A percentile compares a stretch with the other conserved stretches of the same genome.
phyloP scores from a whole-genome alignment of 35 echinoderm and acorn worm species.

The Lytechinus variegatus region DNA sequence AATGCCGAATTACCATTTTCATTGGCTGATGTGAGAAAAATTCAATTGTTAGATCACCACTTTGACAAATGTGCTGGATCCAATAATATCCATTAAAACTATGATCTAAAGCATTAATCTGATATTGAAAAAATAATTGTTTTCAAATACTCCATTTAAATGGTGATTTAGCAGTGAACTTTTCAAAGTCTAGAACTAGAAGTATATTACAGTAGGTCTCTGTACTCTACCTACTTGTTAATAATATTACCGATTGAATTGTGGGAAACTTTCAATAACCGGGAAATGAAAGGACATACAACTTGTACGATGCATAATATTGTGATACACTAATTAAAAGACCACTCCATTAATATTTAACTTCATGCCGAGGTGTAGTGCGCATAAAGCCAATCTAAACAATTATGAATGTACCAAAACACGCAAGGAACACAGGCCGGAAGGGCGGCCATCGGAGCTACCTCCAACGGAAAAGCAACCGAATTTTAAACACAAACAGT shows the following conservation, averaged over 20 bases:
- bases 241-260: background rate
- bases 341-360: slow-evolving; percentile 5
- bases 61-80: too few species aligned
- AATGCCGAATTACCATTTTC: too few species aligned
- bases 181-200: background rate
- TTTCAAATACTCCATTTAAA: too few species aligned
- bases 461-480: background rate
- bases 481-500: slow-evolving; percentile 28
- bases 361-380: background rate
- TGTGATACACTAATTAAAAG: slow-evolving; percentile 5
- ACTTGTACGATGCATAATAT: background rate
- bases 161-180: too few species aligned
- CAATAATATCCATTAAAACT: too few species aligned
- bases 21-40: too few species aligned
- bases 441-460: background rate
- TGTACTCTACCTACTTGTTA: background rate
- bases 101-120: too few species aligned
- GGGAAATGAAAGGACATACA: background rate
- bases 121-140: too few species aligned
- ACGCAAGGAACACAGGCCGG: background rate
- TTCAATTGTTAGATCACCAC: too few species aligned
- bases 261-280: background rate
- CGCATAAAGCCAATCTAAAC: background rate
- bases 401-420: slow-evolving; percentile 20
- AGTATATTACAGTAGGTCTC: background rate